Evolutionary conservation across 2,888 invertebrate species (phyloP).

Genomic region (Macrophya annulata): DNA sequence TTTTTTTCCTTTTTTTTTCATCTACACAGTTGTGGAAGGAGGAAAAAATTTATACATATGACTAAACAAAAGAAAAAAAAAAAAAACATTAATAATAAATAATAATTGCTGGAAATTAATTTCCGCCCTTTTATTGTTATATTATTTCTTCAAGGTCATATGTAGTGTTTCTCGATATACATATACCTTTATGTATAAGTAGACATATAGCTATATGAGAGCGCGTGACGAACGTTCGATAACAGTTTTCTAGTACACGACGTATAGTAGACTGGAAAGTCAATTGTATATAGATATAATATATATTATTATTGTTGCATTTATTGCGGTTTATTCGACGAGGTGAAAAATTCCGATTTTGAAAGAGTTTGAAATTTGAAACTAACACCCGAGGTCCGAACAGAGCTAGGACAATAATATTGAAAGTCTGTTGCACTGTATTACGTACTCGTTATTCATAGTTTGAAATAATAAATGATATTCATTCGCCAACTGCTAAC

Average conservation of each 20-base stretch:
- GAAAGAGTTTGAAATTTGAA: slow-evolving; percentile 43
- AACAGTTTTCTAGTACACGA: not conserved
- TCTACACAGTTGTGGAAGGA: not conserved
- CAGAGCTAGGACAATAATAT: not conserved
- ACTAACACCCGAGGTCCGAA: slow-evolving; percentile 13
- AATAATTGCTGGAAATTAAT: not conserved
- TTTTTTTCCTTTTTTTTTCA: not conserved
- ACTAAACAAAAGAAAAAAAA: no score
- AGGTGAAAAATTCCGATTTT: slow-evolving; percentile 5
- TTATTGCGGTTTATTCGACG: slow-evolving; percentile 20
- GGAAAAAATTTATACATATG: no score
- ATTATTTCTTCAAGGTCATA: not conserved
- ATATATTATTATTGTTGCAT: not conserved
- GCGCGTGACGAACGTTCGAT: slow-evolving; percentile 23
- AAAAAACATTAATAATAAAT: not conserved
- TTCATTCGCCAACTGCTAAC: slow-evolving; percentile 3
- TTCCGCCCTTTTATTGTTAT: not conserved
- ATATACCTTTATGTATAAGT: not conserved
- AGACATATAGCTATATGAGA: not conserved
- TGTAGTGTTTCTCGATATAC: not conserved
- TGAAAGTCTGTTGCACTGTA: not conserved
- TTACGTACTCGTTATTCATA: not conserved
- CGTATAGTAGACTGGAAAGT: not conserved
- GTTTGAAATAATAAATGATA: slow-evolving; percentile 12
- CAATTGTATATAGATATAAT: not conserved